These are phyloP conservation scores for sheep (Ovis aries) DNA, from an alignment of 2,113 vertebrate species.

Conservation along the genomic window ARS-UI_Ramb_v3.0 NC_056075.1:3188501-3189000, in stretches of 20 bases:
- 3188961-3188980: background rate
- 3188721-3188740: background rate
- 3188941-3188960: background rate
- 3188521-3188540: background rate
- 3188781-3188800: background rate
- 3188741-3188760: background rate
- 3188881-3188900: background rate
- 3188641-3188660: background rate
- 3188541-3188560: background rate
- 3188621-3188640: too few species aligned
- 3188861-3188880: background rate
- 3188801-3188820: background rate
- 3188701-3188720: background rate
- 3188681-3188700: background rate
- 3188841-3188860: background rate
- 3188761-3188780: background rate
- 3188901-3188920: background rate
- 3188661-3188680: background rate
- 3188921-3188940: background rate
- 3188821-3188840: background rate
- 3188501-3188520: background rate
- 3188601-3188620: background rate
- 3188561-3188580: background rate
- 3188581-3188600: background rate
- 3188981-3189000: background rate